Base-by-base conservation (phyloP, 2,113 vertebrate genomes). In the Platichthys flesus region DNA sequence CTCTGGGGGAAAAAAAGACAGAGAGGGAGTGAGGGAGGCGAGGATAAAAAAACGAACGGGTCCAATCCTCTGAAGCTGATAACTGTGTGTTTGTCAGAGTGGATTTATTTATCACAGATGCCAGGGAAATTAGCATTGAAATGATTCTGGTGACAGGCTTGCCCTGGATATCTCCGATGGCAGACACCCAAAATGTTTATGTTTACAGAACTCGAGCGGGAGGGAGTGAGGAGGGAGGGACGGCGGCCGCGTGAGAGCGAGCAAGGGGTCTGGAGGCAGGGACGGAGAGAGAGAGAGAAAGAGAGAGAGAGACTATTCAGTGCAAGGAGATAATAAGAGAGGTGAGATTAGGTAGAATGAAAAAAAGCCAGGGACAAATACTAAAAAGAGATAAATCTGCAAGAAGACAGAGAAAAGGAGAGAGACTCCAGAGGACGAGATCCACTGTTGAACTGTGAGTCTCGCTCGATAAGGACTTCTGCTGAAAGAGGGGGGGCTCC, bases 81-180 rank as follows among this genome's bases (percentile, higher is more conserved):
- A 88, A 92, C 83, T 89, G 86, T 77, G 86, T 87, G 85, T 91
- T 90, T 91, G 88, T 91, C 86, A 74, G 76, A 88, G 70, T 76
- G 82, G 83, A 89, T 88, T 89, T 87, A 88, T 89, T 92, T 91
- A 92, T 91, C 89, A 77, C 81, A 90, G 85, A 90, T 80, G 85
- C 81, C 87, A 81, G 75, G 42, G 67, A 92, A 93, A 95, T 94
- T 92, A 92, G 89, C 92, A 92, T 90, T 75, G 88, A 91, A 93
- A 92, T 91, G 84, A 92, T 90, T 90, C 71, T 72, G 75, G 85
- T 83, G 89, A 93, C 90, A 88, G 85, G 86, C 69, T 90, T 21
- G 55, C 66, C 70, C 76, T 40, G 76, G 74, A 88, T 90, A 90
- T 89, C 88, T 91, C 67, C 24, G 54, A 76, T 88, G 78, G 83